Evolutionary conservation across 2,888 invertebrate species (phyloP).

Genomic region (Timandra comae): DNA sequence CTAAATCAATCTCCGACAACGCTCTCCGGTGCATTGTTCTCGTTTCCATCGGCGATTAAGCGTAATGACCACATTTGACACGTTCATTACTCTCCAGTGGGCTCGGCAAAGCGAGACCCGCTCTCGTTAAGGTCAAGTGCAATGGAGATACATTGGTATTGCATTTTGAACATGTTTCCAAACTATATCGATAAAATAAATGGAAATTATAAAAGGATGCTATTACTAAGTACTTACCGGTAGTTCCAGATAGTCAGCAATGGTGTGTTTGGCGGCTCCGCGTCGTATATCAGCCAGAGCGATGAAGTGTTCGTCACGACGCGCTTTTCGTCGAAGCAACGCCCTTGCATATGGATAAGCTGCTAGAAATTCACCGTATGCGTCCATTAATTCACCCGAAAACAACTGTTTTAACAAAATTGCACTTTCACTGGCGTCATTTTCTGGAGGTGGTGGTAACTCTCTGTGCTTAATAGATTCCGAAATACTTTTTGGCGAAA

Average conservation of each 20-base stretch:
- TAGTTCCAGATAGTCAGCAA: conserved; percentile 79
- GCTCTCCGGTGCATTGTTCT: conserved; percentile 54
- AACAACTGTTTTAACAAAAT: conserved; percentile 77
- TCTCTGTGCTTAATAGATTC: conserved; percentile 57
- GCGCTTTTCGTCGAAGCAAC: conserved; percentile 78
- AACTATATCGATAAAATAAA: conserved; percentile 22
- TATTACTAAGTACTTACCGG: conserved; percentile 76
- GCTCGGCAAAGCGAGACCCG: conserved; percentile 16
- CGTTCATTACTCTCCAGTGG: conserved; percentile 43
- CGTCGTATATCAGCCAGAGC: conserved; percentile 80
- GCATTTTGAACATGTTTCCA: conserved; percentile 33
- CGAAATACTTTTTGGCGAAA: conserved; percentile 52
- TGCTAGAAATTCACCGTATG: conserved; percentile 80
- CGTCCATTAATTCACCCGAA: conserved; percentile 80
- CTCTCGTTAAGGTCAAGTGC: conserved; percentile 50
- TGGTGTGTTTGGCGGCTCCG: conserved; percentile 80
- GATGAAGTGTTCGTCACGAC: conserved; percentile 80
- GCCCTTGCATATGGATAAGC: conserved; percentile 78
- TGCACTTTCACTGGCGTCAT: conserved; percentile 54
- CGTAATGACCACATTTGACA: conserved; percentile 61
- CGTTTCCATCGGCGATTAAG: conserved; percentile 53
- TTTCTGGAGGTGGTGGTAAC: conserved; percentile 51
- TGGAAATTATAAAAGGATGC: conserved; percentile 4
- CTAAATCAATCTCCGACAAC: conserved; percentile 58
- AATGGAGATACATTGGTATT: conserved; percentile 40